Conservation (phyloP, 2,113 vertebrate species). For the Sarotherodon lohbergeri region DNA sequence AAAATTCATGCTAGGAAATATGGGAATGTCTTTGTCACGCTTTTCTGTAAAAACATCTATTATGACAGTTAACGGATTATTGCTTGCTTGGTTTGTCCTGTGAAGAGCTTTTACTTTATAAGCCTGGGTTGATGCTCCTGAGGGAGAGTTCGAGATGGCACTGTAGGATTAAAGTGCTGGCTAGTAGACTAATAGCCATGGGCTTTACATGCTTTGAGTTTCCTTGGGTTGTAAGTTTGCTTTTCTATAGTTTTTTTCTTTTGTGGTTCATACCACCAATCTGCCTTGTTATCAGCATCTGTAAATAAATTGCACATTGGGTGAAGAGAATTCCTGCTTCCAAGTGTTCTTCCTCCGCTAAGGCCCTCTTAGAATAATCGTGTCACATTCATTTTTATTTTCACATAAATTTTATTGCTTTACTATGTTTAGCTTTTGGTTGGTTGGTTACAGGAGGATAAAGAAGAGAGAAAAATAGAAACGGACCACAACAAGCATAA, state of each 20-base stretch:
- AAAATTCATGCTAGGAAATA: neutral
- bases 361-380: neutral
- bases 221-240: neutral
- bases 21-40: neutral
- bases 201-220: neutral
- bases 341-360: neutral
- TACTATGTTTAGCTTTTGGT: neutral
- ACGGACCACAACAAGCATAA: neutral
- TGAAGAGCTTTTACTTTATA: neutral
- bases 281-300: neutral
- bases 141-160: neutral
- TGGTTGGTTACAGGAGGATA: neutral
- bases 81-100: neutral
- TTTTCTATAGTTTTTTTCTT: neutral
- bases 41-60: neutral
- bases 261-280: neutral
- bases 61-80: neutral
- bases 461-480: neutral
- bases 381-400: neutral
- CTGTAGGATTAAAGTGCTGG: neutral
- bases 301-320: neutral
- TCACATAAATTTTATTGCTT: neutral
- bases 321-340: neutral
- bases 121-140: neutral
- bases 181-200: rapidly evolving